Evolutionary conservation across 2,888 invertebrate species (phyloP).

Genomic region (Dioctria rufipes): DNA sequence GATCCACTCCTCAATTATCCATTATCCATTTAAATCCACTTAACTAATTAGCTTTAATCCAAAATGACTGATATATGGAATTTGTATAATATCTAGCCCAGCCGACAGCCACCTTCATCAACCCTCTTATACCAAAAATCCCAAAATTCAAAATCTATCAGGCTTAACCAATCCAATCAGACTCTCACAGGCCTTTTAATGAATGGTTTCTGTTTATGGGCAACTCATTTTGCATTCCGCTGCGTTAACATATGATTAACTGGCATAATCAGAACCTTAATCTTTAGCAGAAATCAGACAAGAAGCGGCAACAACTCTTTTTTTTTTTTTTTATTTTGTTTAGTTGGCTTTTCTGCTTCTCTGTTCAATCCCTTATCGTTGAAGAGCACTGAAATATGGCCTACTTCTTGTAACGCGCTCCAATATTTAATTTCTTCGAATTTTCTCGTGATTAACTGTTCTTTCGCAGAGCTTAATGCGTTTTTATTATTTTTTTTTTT

Average conservation of each 20-base stretch:
- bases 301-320: neutral
- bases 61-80: too few species aligned
- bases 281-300: constrained; percentile 5
- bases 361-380: constrained; percentile 3
- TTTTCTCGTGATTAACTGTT: constrained; percentile 20
- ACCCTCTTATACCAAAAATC: neutral
- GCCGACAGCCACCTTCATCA: too few species aligned
- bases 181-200: too few species aligned
- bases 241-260: neutral
- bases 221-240: constrained; percentile 3
- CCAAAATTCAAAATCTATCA: neutral
- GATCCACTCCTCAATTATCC: too few species aligned
- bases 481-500: neutral
- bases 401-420: constrained; percentile 11
- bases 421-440: neutral
- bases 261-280: neutral
- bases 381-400: neutral
- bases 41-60: too few species aligned
- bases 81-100: too few species aligned
- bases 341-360: neutral
- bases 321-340: too few species aligned
- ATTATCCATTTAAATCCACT: too few species aligned
- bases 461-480: neutral
- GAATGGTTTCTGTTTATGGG: neutral
- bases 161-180: neutral